These are phyloP conservation scores for Haliclona indistincta DNA, from an alignment of 37 sponge, comb jelly and placozoan genomes.

Conservation along the genomic window DNA sequence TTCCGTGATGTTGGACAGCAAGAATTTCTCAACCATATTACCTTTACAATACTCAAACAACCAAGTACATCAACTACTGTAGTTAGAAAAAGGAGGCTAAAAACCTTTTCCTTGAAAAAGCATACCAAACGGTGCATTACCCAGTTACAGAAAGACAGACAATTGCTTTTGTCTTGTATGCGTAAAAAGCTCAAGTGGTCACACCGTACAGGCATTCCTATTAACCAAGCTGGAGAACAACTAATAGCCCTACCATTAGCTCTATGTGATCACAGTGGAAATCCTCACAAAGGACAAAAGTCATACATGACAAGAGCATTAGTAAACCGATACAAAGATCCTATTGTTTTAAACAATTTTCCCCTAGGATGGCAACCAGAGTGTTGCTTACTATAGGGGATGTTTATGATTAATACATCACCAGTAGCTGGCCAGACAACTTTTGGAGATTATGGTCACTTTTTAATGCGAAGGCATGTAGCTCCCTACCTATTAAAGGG, in stretches of 20 bases:
- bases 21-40: not conserved
- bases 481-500: not conserved
- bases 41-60: not conserved
- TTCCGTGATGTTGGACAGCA: not conserved
- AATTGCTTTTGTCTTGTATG: not conserved
- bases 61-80: conserved; percentile 9
- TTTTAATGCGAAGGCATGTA: not conserved
- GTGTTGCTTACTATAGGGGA: not conserved
- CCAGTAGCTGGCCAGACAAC: not conserved
- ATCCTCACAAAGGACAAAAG: conserved; percentile 8
- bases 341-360: not conserved
- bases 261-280: not conserved
- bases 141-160: not conserved
- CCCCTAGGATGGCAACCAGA: conserved; percentile 4
- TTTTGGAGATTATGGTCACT: not conserved
- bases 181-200: not conserved
- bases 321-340: not conserved
- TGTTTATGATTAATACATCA: conserved; percentile 1
- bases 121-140: not conserved
- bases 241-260: conserved; percentile 3
- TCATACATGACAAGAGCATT: not conserved
- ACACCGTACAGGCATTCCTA: not conserved
- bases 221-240: not conserved
- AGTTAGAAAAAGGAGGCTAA: not conserved
- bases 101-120: not conserved